Conservation (phyloP, 2,888 invertebrate species). For the Scaptomyza polygonia region DNA sequence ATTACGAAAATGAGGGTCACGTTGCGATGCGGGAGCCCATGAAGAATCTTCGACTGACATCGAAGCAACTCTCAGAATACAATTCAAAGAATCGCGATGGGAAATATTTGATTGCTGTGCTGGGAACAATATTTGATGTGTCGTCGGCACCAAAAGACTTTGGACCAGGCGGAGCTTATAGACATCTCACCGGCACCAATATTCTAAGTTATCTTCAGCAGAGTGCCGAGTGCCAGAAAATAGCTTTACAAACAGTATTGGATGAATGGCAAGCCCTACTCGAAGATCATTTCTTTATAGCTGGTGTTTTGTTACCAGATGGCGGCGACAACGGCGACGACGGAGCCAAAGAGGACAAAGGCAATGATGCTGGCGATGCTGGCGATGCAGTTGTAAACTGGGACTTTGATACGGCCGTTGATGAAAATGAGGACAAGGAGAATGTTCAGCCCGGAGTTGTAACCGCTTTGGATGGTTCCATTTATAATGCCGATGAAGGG, state of each 20-base stretch:
- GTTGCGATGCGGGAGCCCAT: conserved; percentile 20
- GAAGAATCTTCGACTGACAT: conserved; percentile 19
- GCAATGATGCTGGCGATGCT: too few species aligned
- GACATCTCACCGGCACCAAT: conserved; percentile 44
- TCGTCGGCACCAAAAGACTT: conserved; percentile 44
- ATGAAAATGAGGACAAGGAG: not conserved
- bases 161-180: conserved; percentile 44
- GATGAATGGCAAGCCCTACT: conserved; percentile 36
- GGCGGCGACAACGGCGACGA: not conserved
- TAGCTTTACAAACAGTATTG: not conserved
- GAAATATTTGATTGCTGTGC: conserved; percentile 37
- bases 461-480: not conserved
- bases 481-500: not conserved
- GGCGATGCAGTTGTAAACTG: conserved; percentile 2
- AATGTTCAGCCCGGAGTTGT: not conserved
- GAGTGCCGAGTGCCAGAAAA: not conserved
- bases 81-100: conserved; percentile 10
- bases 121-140: conserved; percentile 50
- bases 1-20: conserved; percentile 33
- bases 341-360: too few species aligned
- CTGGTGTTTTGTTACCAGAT: conserved; percentile 26
- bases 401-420: conserved; percentile 14
- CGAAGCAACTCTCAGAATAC: conserved; percentile 25
- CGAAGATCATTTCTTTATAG: conserved; percentile 42
- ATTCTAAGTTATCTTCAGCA: conserved; percentile 21